Percentiles rank a stretch among this genome's conserved stretches.
Conservation (phyloP, 1,140 invertebrate species). For the Bombus pascuorum region DNA sequence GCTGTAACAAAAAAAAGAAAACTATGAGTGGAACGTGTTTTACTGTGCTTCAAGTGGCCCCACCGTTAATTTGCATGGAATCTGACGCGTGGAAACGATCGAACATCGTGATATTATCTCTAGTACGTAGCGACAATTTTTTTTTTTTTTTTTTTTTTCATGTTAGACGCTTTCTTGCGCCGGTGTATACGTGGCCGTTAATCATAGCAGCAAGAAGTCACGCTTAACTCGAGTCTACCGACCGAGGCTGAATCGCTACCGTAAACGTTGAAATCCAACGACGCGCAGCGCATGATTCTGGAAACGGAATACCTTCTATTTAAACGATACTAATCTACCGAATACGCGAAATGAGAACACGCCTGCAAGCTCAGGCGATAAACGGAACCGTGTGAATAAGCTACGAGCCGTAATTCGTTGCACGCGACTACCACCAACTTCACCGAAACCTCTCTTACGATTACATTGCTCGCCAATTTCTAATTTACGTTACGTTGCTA, state of each 20-base stretch:
- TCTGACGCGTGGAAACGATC: too few relatives aligned
- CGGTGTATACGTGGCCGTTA: neutral
- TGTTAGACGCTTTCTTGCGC: too few relatives aligned
- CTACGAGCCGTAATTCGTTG: neutral
- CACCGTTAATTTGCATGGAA: too few relatives aligned
- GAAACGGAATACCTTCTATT: slow-evolving; percentile 19
- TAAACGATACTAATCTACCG: slow-evolving; percentile 4
- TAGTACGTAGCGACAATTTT: too few relatives aligned
- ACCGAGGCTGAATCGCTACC: neutral
- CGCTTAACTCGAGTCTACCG: neutral
- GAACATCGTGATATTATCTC: too few relatives aligned
- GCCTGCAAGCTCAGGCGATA: neutral
- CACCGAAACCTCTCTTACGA: too few relatives aligned
- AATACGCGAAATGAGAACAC: slow-evolving; percentile 18
- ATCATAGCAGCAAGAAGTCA: neutral
- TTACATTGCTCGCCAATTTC: neutral
- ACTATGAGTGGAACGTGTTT: neutral
- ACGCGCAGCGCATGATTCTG: slow-evolving; percentile 5
- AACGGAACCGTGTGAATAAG: slow-evolving; percentile 12
- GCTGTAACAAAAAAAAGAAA: neutral
- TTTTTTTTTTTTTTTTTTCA: too few relatives aligned
- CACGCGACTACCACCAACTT: too few relatives aligned
- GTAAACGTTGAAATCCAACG: slow-evolving; percentile 19
- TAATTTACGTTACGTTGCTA: neutral
- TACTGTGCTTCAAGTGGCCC: neutral